Evolutionary conservation across 2,113 vertebrate species (phyloP).

Genomic region (Pampusana beccarii): DNA sequence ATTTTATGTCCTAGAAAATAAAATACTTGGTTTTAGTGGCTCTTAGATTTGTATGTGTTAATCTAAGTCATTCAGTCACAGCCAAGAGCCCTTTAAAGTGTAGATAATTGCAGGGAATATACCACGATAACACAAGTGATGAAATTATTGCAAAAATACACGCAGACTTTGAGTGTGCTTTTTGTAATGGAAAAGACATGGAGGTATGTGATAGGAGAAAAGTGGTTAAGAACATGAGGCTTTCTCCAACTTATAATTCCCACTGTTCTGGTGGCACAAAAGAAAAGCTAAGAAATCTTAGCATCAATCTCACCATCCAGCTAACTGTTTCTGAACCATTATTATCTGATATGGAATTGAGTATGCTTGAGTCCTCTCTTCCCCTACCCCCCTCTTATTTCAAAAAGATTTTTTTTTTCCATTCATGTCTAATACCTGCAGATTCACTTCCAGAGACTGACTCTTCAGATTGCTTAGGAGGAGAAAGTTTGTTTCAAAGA

Average conservation of each 20-base stretch:
- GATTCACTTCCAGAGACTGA: not conserved
- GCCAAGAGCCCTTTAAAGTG: not conserved
- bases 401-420: not conserved
- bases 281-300: not conserved
- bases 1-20: not conserved
- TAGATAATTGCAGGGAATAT: not conserved
- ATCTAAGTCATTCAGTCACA: not conserved
- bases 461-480: slow-evolving; percentile 26
- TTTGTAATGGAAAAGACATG: not conserved
- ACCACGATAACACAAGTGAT: not conserved
- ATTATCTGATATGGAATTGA: not conserved
- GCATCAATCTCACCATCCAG: not conserved
- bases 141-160: not conserved
- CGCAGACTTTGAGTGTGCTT: not conserved
- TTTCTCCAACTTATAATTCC: not conserved
- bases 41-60: not conserved
- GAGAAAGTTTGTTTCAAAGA: slow-evolving; percentile 45
- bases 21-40: not conserved
- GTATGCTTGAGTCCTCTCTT: not conserved
- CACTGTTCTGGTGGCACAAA: not conserved
- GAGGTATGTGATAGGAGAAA: not conserved
- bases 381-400: not conserved
- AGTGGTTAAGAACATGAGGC: not conserved
- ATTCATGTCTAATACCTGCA: slow-evolving; percentile 12
- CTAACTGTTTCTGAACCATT: not conserved